A percentile compares a stretch with the other conserved stretches of the same genome.
These are phyloP conservation scores for Desoria tigrina DNA, from an alignment of 2,888 invertebrate species.

Conservation along the genomic window DNA sequence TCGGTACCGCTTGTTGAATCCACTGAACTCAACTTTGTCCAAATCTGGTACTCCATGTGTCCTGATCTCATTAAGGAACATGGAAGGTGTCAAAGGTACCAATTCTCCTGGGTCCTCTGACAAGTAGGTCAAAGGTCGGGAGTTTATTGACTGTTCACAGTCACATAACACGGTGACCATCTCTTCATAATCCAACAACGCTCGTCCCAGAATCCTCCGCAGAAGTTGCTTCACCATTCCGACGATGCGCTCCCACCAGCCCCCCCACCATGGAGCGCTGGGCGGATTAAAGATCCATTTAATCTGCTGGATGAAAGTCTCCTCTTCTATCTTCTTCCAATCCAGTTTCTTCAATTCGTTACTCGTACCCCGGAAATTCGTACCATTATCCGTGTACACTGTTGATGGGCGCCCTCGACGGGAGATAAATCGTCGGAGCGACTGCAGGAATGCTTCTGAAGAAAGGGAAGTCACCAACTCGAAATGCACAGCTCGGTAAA, in stretches of 20 bases:
- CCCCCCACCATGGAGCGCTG: constrained; percentile 26
- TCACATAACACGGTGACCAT: constrained; percentile 46
- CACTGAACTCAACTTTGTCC: background rate
- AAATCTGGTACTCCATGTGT: background rate
- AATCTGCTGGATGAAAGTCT: background rate
- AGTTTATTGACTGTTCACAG: constrained; percentile 49
- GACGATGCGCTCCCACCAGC: constrained; percentile 24
- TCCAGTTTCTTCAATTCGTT: constrained; percentile 61
- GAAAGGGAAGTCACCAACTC: too few species aligned
- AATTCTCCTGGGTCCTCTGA: constrained; percentile 28
- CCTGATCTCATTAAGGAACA: background rate
- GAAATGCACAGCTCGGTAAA: too few species aligned
- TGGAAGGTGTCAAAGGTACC: background rate
- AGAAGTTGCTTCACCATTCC: constrained; percentile 8
- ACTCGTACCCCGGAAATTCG: constrained; percentile 56
- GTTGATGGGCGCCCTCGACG: constrained; percentile 54
- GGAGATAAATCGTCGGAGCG: constrained; percentile 55
- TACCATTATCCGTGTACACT: constrained; percentile 57
- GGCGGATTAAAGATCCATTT: constrained; percentile 21
- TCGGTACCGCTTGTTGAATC: constrained; percentile 1
- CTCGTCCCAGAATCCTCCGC: constrained; percentile 35
- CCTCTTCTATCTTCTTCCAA: constrained; percentile 56
- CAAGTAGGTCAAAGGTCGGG: constrained; percentile 51
- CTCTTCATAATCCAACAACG: constrained; percentile 42
- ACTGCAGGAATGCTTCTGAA: too few species aligned